phyloP scores from a whole-genome alignment of 1,140 invertebrate species.

The Ladona fulva region DNA sequence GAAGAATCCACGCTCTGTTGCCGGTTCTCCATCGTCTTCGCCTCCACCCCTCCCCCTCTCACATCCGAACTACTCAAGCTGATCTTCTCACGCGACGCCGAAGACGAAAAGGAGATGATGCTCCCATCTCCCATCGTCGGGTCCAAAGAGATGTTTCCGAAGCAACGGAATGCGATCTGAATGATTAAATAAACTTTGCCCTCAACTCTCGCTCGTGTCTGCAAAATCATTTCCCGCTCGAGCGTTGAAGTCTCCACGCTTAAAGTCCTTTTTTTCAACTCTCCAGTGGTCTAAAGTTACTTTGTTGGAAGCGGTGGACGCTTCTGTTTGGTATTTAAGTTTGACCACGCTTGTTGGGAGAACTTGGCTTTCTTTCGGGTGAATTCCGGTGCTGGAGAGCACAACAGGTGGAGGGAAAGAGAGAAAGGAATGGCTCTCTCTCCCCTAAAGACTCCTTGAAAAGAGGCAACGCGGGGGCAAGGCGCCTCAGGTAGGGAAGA shows the following conservation, averaged over 20 bases:
- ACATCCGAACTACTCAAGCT: neutral
- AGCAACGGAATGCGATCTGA: no score
- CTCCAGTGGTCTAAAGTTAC: no score
- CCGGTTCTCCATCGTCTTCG: neutral
- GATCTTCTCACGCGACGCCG: neutral
- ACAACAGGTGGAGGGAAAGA: slow-evolving; percentile 7
- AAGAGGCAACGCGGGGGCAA: slow-evolving; percentile 5
- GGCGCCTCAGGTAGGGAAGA: neutral
- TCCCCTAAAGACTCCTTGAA: neutral
- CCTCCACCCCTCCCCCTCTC: neutral
- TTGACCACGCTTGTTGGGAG: neutral
- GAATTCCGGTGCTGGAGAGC: slow-evolving; percentile 1
- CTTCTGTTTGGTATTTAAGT: neutral
- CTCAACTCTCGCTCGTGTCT: no score
- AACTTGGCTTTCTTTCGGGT: neutral
- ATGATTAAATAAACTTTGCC: no score
- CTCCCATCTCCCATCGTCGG: neutral
- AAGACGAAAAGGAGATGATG: neutral
- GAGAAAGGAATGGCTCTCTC: neutral
- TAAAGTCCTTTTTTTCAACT: no score
- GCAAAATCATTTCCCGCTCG: no score
- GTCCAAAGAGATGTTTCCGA: no score
- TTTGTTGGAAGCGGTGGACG: neutral
- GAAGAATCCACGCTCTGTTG: neutral
- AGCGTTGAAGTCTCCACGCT: no score